Base-by-base conservation (phyloP, 2,888 invertebrate species). In the Thumatha senex region DNA sequence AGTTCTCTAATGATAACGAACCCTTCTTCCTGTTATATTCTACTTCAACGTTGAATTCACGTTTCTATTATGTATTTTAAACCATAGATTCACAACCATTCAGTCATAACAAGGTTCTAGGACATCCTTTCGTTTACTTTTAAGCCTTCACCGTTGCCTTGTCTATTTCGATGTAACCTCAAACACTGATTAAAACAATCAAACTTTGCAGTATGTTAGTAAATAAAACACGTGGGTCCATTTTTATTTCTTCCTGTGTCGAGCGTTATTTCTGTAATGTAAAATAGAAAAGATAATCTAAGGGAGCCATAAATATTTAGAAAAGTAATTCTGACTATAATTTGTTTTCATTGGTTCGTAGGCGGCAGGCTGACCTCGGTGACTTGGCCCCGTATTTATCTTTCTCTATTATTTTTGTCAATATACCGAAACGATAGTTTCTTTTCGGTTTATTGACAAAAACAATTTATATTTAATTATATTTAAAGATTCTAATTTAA, bases 51-150 rank as follows among this genome's bases (percentile, higher is more conserved):
- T 24, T 24, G 18, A 2, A 24, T 24, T 54, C 12, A 33, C 15
- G 38, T 53, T 41, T 30, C 62, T 54, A 56, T 67, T 69, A 70
- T 70, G 56, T 58, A 41, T 35, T 49, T 58, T 40, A 24, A 24
- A 24, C 18, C 18, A 24, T 24, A 4, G 5, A 5, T n/a, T n/a
- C 11, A 46, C 46, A 44, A 47, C 48, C 43, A 46, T 51, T 54
- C 56, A 57, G 54, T 54, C 48, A 53, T 30, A 35, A 53, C 65
- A 69, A 67, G 67, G 67, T 56, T 58, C 51, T 52, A 70, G 64
- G 70, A 70, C 62, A 60, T 70, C 70, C 70, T 70, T 66, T 65
- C 63, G 40, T 43, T 61, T 31, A 40, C 43, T 54, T 66, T 63
- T 70, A 67, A 68, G 62, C 61, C 70, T 68, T 70, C 68, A 51